Percentiles rank a stretch among this genome's conserved stretches.
Evolutionary conservation across 2,888 invertebrate genomes (phyloP).

Genomic region (Athetis lepigone): DNA sequence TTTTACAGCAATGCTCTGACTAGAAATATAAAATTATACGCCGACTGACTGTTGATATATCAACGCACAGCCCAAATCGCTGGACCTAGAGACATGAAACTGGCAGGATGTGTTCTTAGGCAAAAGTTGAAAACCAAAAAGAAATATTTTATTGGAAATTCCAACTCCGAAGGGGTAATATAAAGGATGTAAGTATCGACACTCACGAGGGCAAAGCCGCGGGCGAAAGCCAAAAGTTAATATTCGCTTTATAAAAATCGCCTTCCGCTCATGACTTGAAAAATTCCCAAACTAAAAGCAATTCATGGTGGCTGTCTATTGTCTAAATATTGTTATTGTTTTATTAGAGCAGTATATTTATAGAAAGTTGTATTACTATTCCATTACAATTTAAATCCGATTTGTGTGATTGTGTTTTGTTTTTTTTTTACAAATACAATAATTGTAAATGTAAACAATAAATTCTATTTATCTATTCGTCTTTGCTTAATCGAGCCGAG

Average conservation of each 20-base stretch:
- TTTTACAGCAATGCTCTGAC: no score
- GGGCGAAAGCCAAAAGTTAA: no score
- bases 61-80: no score
- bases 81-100: no score
- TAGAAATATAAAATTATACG: no score
- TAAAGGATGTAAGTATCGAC: no score
- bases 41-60: no score
- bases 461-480: neutral
- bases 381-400: conserved; percentile 37
- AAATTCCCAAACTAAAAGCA: conserved; percentile 15
- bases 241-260: conserved; percentile 11
- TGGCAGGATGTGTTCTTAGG: no score
- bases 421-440: conserved; percentile 17
- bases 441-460: conserved; percentile 3
- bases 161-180: no score
- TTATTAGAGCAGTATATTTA: conserved; percentile 49
- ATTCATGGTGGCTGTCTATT: conserved; percentile 22
- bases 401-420: conserved; percentile 11
- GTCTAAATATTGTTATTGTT: conserved; percentile 54
- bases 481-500: neutral
- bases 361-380: conserved; percentile 54
- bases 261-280: conserved; percentile 21
- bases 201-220: no score
- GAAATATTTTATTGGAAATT: no score
- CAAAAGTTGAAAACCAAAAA: no score